Conservation (phyloP, 1,140 invertebrate genomes). For the Trachelipus rathkii region DNA sequence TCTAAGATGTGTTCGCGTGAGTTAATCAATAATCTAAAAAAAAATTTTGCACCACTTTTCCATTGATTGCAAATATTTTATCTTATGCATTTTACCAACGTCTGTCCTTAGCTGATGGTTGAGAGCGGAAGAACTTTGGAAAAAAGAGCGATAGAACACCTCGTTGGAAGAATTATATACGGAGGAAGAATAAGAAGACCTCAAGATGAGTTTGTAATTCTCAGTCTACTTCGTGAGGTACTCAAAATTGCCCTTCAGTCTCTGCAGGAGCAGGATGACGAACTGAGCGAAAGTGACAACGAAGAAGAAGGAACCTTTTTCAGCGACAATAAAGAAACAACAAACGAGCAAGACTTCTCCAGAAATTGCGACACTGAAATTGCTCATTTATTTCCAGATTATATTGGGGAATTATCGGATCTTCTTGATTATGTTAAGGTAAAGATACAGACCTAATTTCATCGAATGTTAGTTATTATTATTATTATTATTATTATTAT, state of each 20-base stretch:
- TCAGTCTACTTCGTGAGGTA: conserved; percentile 33
- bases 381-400: conserved; percentile 30
- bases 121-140: conserved; percentile 27
- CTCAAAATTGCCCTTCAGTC: conserved; percentile 26
- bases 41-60: not conserved
- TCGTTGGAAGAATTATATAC: conserved; percentile 34
- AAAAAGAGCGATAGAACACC: conserved; percentile 30
- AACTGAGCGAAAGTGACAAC: not conserved
- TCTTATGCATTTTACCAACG: not conserved
- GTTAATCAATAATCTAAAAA: not conserved
- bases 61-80: not conserved
- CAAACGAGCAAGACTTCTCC: not conserved
- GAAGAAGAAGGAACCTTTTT: not conserved
- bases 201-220: conserved; percentile 34
- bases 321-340: too few species aligned
- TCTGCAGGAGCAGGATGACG: conserved; percentile 14
- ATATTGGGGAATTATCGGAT: conserved; percentile 29
- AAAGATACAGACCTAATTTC: not conserved
- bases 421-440: conserved; percentile 34
- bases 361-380: conserved; percentile 16
- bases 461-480: too few species aligned
- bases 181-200: conserved; percentile 29
- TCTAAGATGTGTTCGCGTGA: conserved; percentile 28
- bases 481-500: too few species aligned
- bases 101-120: not conserved